A percentile compares a stretch with the other conserved stretches of the same genome.
These are phyloP conservation scores for Tetrao urogallus DNA, from an alignment of 2,113 vertebrate species.

Conservation along the genomic window DNA sequence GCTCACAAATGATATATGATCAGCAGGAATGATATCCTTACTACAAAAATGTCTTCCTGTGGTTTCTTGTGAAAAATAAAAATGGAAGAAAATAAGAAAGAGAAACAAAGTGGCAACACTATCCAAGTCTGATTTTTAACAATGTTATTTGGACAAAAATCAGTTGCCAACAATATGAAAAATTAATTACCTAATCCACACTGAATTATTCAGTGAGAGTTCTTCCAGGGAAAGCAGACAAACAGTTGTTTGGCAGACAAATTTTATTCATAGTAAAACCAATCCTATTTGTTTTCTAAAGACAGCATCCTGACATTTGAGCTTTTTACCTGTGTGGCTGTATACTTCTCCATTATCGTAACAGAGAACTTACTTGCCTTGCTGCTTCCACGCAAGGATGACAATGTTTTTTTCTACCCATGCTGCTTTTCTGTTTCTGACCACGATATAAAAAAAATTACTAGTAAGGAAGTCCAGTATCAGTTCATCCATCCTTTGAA, in stretches of 20 bases:
- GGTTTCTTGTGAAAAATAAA: slow-evolving; percentile 49
- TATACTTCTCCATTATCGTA: neutral
- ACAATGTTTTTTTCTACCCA: neutral
- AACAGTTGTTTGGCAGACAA: neutral
- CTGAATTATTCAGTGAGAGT: neutral
- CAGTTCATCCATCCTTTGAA: neutral
- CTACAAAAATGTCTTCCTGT: slow-evolving; percentile 61
- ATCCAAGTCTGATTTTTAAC: neutral
- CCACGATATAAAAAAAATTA: neutral
- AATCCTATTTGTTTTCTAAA: neutral
- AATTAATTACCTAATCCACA: neutral
- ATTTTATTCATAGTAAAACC: neutral
- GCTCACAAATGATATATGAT: slow-evolving; percentile 55
- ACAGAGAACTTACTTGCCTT: neutral
- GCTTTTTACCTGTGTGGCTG: neutral
- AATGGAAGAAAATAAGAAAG: slow-evolving; percentile 26
- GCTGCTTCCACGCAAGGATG: neutral
- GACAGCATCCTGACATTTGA: neutral
- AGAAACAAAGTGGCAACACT: neutral
- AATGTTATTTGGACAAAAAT: neutral
- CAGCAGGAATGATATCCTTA: slow-evolving; percentile 45
- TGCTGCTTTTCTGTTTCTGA: neutral
- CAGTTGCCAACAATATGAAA: neutral
- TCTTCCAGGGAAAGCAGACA: neutral
- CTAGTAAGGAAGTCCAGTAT: neutral